Base-by-base conservation (phyloP, 2,113 vertebrate genomes). In the Gavia stellata region DNA sequence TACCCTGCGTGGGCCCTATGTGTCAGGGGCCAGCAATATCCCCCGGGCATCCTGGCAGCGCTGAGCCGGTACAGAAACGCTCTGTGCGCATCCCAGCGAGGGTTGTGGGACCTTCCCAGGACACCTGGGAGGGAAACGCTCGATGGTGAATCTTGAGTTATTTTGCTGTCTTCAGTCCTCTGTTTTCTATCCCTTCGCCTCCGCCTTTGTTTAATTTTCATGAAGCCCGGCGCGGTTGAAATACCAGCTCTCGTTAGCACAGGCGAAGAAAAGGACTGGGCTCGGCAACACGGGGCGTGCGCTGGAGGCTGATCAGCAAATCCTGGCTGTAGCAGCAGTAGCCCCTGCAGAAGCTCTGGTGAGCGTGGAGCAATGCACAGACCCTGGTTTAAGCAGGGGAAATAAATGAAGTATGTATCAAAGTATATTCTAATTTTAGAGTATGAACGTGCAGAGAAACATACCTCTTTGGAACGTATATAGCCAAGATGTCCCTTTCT, bases 61-160 rank as follows among this genome's bases (percentile, higher is more conserved):
- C 91, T 23, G 26, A 63, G 56, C 31, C 0, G 0, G 40, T 47
- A 12, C 6, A 1, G 75, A 21, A 65, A 10, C 1, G 3, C 49
- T 11, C n/a, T 12, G 5, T 23, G 67, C 1, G 0, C 61, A 6
- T 45, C 36, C 55, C 81, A 58, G 14, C 1, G 5, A 33, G 86
- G 33, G 49, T 4, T 68, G 42, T 11, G 52, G 82, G 55, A 58
- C 55, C 81, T 85, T 59, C 75, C 61, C 28, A 9, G 56, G 19
- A 8, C 59, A 21, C 52, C 47, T 50, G 40, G 16, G n/a, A 72
- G 67, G 49, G 72, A 70, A 55, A 55, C 3, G 6, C 13, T 61
- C 1, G 2, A 38, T 75, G 72, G 28, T 49, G 78, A 82, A 68
- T 61, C 58, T 36, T 24, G 63, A 72, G 53, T 61, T 79, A 17